A percentile compares a stretch with the other conserved stretches of the same genome.
phyloP scores from a whole-genome alignment of 1,140 invertebrate genomes.

The Papilio xuthus region DNA sequence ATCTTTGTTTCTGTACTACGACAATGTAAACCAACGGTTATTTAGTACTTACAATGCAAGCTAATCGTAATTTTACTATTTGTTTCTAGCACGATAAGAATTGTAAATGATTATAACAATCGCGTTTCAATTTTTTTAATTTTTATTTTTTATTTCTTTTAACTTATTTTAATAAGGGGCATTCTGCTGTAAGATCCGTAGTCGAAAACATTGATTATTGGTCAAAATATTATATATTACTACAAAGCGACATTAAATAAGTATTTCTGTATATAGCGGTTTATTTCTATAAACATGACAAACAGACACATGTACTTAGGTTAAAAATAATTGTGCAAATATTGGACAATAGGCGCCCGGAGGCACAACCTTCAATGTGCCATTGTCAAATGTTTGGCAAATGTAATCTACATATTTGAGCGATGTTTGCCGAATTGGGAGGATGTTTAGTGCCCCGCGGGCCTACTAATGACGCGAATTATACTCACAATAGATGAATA shows the following conservation, averaged over 20 bases:
- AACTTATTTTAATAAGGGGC: too few relatives aligned
- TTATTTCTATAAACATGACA: neutral
- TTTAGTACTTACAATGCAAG: neutral
- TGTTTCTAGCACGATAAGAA: neutral
- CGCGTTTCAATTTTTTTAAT: neutral
- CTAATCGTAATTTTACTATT: neutral
- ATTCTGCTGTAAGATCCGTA: too few relatives aligned
- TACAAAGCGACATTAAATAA: too few relatives aligned
- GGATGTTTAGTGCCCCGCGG: neutral
- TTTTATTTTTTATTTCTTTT: too few relatives aligned
- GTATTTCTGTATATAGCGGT: neutral
- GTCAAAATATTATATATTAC: too few relatives aligned
- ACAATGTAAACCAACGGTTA: neutral
- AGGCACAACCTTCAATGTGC: slow-evolving; percentile 11
- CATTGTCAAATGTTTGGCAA: slow-evolving; percentile 16
- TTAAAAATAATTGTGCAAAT: neutral
- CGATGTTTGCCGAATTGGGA: neutral
- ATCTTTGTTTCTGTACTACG: neutral
- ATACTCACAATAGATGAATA: slow-evolving; percentile 21
- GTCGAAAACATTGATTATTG: too few relatives aligned
- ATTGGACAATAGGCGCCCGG: neutral
- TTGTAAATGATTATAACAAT: neutral
- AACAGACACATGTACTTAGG: neutral
- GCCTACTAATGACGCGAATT: slow-evolving; percentile 18
- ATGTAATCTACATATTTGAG: neutral